These are phyloP conservation scores for Hydrotaea diabolus DNA, from an alignment of 2,888 invertebrate genomes.

Conservation along the genomic window DNA sequence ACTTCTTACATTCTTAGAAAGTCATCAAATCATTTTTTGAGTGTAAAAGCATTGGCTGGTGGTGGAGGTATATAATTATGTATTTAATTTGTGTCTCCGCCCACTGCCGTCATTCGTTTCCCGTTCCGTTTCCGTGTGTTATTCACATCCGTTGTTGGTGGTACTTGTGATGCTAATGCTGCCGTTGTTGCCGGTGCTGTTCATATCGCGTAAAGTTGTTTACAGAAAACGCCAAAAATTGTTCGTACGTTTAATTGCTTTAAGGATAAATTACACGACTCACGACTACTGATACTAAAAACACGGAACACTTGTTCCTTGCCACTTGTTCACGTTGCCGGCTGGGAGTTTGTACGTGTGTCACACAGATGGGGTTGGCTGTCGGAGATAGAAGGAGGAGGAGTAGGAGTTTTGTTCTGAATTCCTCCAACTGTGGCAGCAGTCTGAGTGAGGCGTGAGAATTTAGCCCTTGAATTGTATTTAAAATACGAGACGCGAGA, in stretches of 20 bases:
- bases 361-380: too few species aligned
- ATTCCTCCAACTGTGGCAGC: neutral
- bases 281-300: conserved; percentile 59
- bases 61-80: conserved; percentile 63
- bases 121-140: conserved; percentile 29
- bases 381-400: neutral
- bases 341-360: conserved; percentile 18
- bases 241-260: conserved; percentile 64
- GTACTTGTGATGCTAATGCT: conserved; percentile 9
- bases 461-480: conserved; percentile 36
- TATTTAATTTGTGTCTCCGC: conserved; percentile 50
- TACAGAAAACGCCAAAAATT: conserved; percentile 59
- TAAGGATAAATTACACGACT: conserved; percentile 65
- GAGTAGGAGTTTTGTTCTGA: neutral
- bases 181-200: conserved; percentile 20
- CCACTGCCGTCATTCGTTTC: conserved; percentile 18
- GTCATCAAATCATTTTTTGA: conserved; percentile 4
- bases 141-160: conserved; percentile 48
- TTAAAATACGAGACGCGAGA: conserved; percentile 23
- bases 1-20: too few species aligned
- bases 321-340: conserved; percentile 42
- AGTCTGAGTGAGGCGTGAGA: conserved; percentile 58
- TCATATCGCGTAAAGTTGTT: conserved; percentile 62
- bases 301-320: conserved; percentile 39
- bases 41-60: conserved; percentile 23